A percentile compares a stretch with the other conserved stretches of the same genome.
Conservation (phyloP, 2,113 vertebrate genomes). For the Himantopus leucocephalus region DNA sequence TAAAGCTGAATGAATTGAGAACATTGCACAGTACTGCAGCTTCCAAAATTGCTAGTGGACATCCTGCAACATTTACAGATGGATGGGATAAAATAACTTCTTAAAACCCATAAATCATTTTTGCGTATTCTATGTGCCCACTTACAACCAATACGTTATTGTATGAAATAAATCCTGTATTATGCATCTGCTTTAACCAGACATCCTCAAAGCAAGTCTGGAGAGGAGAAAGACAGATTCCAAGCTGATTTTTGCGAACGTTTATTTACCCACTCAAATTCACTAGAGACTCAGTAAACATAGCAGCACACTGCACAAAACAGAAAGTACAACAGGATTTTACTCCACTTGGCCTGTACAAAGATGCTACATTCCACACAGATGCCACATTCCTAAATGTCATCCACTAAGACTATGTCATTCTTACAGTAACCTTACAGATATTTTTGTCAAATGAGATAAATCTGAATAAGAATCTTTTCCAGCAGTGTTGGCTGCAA, state of each 20-base stretch:
- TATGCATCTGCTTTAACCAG: slow-evolving; percentile 24
- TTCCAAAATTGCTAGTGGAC: neutral
- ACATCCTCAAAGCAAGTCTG: slow-evolving; percentile 1
- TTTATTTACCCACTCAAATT: slow-evolving; percentile 29
- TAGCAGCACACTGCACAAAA: neutral
- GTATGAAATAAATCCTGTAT: slow-evolving; percentile 39
- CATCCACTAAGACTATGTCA: slow-evolving; percentile 13
- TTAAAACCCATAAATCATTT: slow-evolving; percentile 45
- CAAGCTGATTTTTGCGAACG: neutral
- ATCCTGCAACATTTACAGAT: slow-evolving; percentile 1
- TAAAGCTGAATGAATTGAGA: neutral
- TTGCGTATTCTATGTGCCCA: neutral
- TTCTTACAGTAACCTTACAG: slow-evolving; percentile 40
- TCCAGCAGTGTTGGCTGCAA: neutral
- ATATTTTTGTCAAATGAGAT: slow-evolving; percentile 47
- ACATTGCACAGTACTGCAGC: neutral
- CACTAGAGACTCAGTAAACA: slow-evolving; percentile 47
- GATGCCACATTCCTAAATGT: neutral
- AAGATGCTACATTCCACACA: neutral
- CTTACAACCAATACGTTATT: slow-evolving; percentile 29
- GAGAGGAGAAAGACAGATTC: slow-evolving; percentile 30
- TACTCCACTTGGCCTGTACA: neutral
- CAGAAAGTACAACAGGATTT: slow-evolving; percentile 35
- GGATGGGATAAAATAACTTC: neutral
- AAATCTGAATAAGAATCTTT: slow-evolving; percentile 21